Conservation (phyloP, 2,113 vertebrate species). For the Limanda limanda region DNA sequence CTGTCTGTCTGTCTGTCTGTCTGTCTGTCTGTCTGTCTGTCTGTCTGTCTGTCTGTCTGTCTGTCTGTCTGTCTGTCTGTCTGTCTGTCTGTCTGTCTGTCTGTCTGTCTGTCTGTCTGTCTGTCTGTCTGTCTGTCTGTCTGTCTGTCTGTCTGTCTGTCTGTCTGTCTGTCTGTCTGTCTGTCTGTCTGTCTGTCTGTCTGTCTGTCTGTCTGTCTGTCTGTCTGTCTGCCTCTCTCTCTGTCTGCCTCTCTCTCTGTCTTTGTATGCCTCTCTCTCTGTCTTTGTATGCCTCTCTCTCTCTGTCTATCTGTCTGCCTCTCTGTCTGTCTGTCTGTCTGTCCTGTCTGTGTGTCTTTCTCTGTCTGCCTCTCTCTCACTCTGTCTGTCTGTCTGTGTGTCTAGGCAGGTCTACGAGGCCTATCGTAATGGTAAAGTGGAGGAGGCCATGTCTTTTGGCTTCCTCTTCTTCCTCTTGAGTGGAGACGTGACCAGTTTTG, state of each 20-base stretch:
- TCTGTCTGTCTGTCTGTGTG: not conserved
- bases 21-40: not conserved
- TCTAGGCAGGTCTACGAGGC: conserved; percentile 74
- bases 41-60: not conserved
- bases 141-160: no score
- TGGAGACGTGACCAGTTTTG: conserved; percentile 77
- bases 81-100: not conserved
- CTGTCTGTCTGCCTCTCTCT: no score
- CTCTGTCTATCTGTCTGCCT: no score
- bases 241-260: not conserved
- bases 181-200: not conserved
- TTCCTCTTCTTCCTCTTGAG: conserved; percentile 81
- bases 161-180: no score
- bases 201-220: not conserved
- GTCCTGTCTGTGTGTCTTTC: no score
- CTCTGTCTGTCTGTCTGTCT: no score
- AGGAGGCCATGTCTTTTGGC: conserved; percentile 77
- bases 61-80: no score
- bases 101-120: no score
- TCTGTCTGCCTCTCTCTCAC: no score
- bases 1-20: no score
- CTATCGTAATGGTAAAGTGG: conserved; percentile 77
- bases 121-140: not conserved
- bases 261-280: no score
- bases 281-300: no score